Evolutionary conservation across 1,140 invertebrate species (phyloP).

Genomic region (Nasonia longicornis): DNA sequence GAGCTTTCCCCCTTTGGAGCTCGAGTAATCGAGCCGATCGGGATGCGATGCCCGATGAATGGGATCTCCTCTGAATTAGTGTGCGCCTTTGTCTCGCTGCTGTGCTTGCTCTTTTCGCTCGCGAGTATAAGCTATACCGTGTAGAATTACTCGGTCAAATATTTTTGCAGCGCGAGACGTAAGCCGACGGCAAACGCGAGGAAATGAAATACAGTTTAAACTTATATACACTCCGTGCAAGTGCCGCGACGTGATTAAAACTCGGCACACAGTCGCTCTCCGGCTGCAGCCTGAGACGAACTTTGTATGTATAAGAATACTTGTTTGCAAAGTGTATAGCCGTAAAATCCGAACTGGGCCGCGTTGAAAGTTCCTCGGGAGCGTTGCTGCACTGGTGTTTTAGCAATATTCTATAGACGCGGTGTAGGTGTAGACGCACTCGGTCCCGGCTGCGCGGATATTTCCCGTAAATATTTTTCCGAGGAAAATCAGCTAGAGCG

Average conservation of each 20-base stretch:
- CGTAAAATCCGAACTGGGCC: not conserved
- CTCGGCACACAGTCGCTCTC: no score
- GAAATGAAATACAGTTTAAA: not conserved
- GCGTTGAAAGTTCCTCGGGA: not conserved
- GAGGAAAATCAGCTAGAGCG: no score
- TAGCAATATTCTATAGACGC: no score
- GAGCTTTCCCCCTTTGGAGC: not conserved
- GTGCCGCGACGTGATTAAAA: no score
- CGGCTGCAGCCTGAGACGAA: no score
- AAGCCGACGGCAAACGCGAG: not conserved
- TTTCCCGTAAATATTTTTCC: slow-evolving; percentile 3
- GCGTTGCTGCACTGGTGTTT: not conserved
- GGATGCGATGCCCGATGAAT: not conserved
- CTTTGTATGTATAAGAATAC: no score
- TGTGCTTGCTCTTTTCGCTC: no score
- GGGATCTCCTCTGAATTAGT: no score
- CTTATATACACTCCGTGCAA: not conserved
- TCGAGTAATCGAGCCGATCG: slow-evolving; percentile 1
- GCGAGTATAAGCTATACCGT: no score
- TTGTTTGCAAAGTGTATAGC: slow-evolving; percentile 7
- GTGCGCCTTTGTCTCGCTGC: no score
- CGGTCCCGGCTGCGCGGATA: not conserved
- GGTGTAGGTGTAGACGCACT: no score
- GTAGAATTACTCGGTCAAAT: no score
- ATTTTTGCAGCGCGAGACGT: not conserved